Evolutionary conservation across 2,888 invertebrate species (phyloP).

Genomic region (Apoda limacodes): DNA sequence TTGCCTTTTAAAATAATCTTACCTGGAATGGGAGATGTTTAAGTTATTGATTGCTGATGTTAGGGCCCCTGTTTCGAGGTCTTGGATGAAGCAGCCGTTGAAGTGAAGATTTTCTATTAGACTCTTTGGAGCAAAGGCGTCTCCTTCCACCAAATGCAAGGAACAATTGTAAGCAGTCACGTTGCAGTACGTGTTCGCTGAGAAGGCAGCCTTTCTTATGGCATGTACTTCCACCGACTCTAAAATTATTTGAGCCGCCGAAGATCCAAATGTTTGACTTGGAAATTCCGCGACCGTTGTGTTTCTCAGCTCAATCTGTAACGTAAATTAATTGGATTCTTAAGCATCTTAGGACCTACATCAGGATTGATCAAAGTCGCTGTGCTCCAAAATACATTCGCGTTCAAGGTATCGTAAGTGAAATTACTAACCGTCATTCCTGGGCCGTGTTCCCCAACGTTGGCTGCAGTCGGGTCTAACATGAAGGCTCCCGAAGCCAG

Average conservation of each 20-base stretch:
- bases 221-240: conserved; percentile 58
- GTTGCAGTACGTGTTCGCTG: conserved; percentile 72
- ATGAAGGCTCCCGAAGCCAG: conserved; percentile 73
- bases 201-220: conserved; percentile 74
- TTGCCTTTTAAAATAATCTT: conserved; percentile 8
- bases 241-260: conserved; percentile 71
- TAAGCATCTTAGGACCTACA: background rate
- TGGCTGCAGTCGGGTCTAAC: conserved; percentile 68
- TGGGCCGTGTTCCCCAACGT: conserved; percentile 75
- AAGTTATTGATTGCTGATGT: conserved; percentile 74
- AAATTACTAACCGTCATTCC: conserved; percentile 57
- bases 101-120: conserved; percentile 73
- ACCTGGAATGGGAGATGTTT: conserved; percentile 75
- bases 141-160: conserved; percentile 69
- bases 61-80: conserved; percentile 69
- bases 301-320: conserved; percentile 75
- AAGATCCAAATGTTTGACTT: conserved; percentile 72
- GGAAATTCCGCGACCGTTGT: conserved; percentile 71
- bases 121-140: conserved; percentile 73
- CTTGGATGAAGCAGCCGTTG: conserved; percentile 67
- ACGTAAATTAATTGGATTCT: conserved; percentile 11
- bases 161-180: conserved; percentile 73
- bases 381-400: no score
- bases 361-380: no score
- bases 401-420: no score